Percentiles rank a stretch among this genome's conserved stretches.
Evolutionary conservation across 2,797 vertebrate genomes (phyloP).

Genomic region (Phylloscopus collybita): DNA sequence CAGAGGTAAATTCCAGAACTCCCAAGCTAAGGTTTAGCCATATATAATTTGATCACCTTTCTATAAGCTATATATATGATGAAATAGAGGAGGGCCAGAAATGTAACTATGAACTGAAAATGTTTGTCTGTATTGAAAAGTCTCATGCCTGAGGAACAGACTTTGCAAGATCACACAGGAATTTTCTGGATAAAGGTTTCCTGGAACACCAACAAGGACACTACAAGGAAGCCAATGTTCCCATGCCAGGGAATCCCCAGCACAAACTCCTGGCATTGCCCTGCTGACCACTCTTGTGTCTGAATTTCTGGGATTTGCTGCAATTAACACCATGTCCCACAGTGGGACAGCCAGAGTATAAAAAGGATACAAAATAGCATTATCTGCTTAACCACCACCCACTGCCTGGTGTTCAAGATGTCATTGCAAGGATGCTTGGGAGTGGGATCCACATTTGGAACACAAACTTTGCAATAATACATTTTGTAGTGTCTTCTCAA

Average conservation of each 20-base stretch:
- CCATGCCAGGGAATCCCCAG: not conserved
- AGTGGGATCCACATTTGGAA: not conserved
- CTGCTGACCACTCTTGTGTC: too few species aligned
- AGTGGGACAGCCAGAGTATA: not conserved
- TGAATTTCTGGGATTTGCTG: not conserved
- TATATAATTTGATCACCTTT: not conserved
- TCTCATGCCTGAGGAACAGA: not conserved
- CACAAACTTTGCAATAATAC: not conserved
- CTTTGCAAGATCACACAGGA: not conserved
- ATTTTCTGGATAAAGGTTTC: not conserved
- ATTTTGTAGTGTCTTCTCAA: not conserved
- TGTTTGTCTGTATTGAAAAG: too few species aligned
- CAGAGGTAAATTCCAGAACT: not conserved
- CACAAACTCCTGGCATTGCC: not conserved
- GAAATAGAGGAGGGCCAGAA: not conserved
- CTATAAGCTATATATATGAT: not conserved
- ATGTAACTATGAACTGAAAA: not conserved
- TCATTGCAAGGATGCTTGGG: not conserved
- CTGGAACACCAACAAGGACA: not conserved
- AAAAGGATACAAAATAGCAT: not conserved
- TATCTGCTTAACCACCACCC: not conserved
- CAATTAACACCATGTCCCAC: not conserved
- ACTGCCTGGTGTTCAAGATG: too few species aligned
- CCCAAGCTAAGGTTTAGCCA: not conserved
- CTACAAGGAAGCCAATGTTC: not conserved